phyloP scores from a whole-genome alignment of 1,140 invertebrate genomes.

The Hycleus phaleratus region DNA sequence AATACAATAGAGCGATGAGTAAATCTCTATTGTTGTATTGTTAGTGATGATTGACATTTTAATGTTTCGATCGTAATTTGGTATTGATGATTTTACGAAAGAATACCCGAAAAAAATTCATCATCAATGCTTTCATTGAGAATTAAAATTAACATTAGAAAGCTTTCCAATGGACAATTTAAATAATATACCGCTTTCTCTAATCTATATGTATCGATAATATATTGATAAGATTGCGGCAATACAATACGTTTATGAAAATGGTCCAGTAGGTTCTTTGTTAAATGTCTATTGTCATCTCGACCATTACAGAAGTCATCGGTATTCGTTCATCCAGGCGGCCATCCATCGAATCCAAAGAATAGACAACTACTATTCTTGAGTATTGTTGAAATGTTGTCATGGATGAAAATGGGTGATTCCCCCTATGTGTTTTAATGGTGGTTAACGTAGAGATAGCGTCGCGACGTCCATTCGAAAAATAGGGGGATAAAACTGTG shows the following conservation, averaged over 20 bases:
- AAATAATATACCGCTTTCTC: no score
- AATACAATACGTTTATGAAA: slow-evolving; percentile 37
- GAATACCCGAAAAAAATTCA: no score
- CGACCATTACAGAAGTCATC: slow-evolving; percentile 35
- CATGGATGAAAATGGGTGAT: slow-evolving; percentile 33
- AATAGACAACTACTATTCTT: slow-evolving; percentile 19
- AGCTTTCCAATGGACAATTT: no score
- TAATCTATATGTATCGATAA: background rate
- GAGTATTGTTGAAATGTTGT: slow-evolving; percentile 34
- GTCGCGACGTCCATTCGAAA: no score
- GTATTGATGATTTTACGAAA: no score
- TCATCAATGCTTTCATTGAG: no score
- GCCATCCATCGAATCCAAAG: slow-evolving; percentile 24
- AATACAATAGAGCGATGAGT: slow-evolving; percentile 5
- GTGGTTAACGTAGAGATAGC: no score
- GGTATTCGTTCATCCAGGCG: slow-evolving; percentile 15
- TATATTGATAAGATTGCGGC: slow-evolving; percentile 15
- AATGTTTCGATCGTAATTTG: slow-evolving; percentile 12
- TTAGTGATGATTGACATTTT: slow-evolving; percentile 14
- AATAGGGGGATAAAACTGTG: no score
- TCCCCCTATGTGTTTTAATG: no score
- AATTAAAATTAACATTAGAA: no score
- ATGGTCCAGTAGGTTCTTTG: slow-evolving; percentile 36
- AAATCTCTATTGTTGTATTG: slow-evolving; percentile 10
- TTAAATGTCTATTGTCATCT: slow-evolving; percentile 35